Percentiles rank a stretch among this genome's conserved stretches.
Conservation (phyloP, 2,888 invertebrate genomes). For the Druceiella hillmani region DNA sequence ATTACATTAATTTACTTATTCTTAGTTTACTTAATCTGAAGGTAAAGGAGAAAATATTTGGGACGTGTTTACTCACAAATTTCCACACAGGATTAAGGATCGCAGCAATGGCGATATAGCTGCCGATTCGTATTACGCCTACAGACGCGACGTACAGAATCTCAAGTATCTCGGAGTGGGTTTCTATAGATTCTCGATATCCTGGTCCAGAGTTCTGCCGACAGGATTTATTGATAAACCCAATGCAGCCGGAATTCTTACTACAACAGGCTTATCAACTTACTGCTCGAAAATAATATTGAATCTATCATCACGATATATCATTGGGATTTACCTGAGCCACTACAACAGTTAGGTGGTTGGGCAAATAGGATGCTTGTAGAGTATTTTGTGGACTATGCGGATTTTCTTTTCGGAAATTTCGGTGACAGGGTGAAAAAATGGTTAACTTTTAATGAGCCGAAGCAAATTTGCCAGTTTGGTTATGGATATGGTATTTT, state of each 20-base stretch:
- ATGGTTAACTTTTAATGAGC: conserved; percentile 56
- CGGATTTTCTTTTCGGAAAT: conserved; percentile 30
- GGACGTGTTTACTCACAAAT: conserved; percentile 44
- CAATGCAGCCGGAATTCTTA: background rate
- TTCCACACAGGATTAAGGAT: conserved; percentile 39
- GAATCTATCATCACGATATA: too few relatives aligned
- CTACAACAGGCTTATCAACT: too few relatives aligned
- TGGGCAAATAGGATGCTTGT: conserved; percentile 29
- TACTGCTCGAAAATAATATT: too few relatives aligned
- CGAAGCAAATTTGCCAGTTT: conserved; percentile 30
- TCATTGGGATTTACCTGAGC: conserved; percentile 50
- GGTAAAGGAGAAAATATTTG: conserved; percentile 48
- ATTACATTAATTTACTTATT: too few relatives aligned
- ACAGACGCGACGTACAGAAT: background rate
- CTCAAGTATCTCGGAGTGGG: background rate
- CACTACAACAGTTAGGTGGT: conserved; percentile 31
- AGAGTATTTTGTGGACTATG: conserved; percentile 33
- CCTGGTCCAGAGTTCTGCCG: background rate
- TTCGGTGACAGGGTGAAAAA: conserved; percentile 37
- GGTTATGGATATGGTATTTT: conserved; percentile 31
- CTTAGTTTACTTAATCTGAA: too few relatives aligned
- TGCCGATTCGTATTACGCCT: conserved; percentile 31
- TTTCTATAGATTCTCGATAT: background rate
- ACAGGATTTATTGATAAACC: background rate
- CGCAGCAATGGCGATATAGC: conserved; percentile 44